phyloP scores from a whole-genome alignment of 2,797 vertebrate genomes.

The Sphenopsis melanotis region DNA sequence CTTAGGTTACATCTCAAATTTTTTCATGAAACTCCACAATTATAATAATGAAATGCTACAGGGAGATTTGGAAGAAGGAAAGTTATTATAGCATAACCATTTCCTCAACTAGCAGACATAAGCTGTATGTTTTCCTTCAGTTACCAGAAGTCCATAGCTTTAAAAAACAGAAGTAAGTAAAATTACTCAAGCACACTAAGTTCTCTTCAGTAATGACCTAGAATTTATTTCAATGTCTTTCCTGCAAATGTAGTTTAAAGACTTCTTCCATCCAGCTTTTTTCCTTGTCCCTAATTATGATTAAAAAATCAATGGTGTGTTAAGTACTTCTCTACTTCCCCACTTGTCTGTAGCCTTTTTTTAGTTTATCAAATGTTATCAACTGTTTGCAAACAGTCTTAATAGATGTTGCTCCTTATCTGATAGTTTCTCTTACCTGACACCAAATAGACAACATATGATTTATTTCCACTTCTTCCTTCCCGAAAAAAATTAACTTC shows the following conservation, averaged over 20 bases:
- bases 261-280: neutral
- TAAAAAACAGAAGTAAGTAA: neutral
- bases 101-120: neutral
- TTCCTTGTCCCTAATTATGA: neutral
- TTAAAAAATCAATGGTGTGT: neutral
- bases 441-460: neutral
- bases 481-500: neutral
- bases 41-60: neutral
- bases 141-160: neutral
- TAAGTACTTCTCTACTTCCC: neutral
- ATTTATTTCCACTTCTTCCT: neutral
- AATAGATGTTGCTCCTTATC: neutral
- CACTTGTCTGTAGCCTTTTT: neutral
- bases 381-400: neutral
- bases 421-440: neutral
- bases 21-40: neutral
- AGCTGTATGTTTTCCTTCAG: neutral
- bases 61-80: neutral
- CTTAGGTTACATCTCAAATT: neutral
- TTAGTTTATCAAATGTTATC: neutral
- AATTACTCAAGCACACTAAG: neutral
- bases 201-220: neutral
- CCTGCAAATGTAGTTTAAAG: neutral
- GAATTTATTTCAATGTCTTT: neutral
- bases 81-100: neutral